Evolutionary conservation across 2,888 invertebrate genomes (phyloP).

Genomic region (Melanchra persicariae): DNA sequence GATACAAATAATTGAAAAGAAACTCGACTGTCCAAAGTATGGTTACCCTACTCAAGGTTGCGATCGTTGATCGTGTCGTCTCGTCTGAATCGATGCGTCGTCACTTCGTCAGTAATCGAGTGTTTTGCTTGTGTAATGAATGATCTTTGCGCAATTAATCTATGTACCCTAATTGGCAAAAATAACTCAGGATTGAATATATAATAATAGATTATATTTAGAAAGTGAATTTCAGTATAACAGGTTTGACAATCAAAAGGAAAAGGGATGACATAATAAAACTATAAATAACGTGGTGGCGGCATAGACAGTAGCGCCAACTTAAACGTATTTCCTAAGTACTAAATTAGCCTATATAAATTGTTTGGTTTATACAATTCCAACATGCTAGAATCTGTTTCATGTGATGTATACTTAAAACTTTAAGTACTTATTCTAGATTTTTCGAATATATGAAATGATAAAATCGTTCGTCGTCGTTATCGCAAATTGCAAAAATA

Average conservation of each 20-base stretch:
- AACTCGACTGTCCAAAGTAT: conserved; percentile 26
- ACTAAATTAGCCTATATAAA: no score
- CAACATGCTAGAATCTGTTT: background rate
- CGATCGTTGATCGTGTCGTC: conserved; percentile 27
- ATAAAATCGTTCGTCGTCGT: background rate
- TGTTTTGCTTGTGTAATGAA: background rate
- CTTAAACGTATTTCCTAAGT: no score
- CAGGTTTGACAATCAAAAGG: no score
- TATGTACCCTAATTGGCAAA: no score
- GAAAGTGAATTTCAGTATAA: no score
- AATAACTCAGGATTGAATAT: no score
- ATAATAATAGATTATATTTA: no score
- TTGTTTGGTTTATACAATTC: no score
- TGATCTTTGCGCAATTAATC: background rate
- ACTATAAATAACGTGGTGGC: no score
- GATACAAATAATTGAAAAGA: background rate
- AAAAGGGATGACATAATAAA: no score
- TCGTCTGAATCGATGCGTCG: background rate
- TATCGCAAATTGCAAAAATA: no score
- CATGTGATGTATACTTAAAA: background rate
- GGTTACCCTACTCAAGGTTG: conserved; percentile 65
- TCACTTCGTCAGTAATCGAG: background rate
- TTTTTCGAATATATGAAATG: background rate
- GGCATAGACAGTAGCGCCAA: no score
- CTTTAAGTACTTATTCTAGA: background rate